phyloP scores from a whole-genome alignment of 2,113 vertebrate genomes.

The rat (Rattus norvegicus) region DNA sequence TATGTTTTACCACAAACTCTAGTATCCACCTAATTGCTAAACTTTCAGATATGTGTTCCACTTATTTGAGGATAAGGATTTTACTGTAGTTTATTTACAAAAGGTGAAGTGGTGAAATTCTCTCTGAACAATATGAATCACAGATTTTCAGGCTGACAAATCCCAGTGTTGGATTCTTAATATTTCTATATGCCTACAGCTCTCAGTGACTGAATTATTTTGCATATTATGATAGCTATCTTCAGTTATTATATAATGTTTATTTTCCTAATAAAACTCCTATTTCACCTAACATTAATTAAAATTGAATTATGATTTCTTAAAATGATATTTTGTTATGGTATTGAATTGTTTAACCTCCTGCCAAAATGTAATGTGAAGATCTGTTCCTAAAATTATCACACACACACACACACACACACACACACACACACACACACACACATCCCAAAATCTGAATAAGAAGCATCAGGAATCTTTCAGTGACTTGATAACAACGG shows the following conservation, averaged over 20 bases:
- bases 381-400: too few species aligned
- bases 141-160: neutral
- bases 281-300: neutral
- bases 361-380: neutral
- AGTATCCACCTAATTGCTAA: neutral
- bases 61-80: neutral
- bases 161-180: neutral
- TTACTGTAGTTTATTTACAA: neutral
- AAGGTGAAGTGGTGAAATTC: neutral
- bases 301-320: neutral
- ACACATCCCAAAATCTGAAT: neutral
- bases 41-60: neutral
- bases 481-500: neutral
- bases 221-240: neutral
- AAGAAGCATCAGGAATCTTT: neutral
- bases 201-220: neutral
- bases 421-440: too few species aligned
- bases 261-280: neutral
- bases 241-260: neutral
- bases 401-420: too few species aligned
- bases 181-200: neutral
- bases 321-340: conserved; percentile 1
- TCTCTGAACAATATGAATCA: neutral
- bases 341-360: neutral
- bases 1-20: neutral